These are phyloP conservation scores for Drosophila mojavensis DNA, from an alignment of 1,140 invertebrate species.

Conservation along the genomic window DNA sequence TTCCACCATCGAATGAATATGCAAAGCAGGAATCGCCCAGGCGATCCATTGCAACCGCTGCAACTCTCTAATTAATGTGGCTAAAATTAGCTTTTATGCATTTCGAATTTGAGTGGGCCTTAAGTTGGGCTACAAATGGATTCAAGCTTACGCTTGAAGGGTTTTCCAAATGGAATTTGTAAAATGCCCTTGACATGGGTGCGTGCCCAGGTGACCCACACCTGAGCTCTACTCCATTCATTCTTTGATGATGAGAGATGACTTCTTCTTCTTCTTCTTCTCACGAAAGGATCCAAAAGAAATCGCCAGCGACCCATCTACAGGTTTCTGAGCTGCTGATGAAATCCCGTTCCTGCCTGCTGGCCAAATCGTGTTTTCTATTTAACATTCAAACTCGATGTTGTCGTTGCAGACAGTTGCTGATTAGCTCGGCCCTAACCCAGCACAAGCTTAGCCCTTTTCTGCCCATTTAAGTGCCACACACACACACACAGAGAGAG, in stretches of 20 bases:
- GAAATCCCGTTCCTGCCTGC: too few species aligned
- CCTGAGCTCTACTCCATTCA: too few species aligned
- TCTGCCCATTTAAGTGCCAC: slow-evolving; percentile 36
- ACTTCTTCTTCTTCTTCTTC: too few species aligned
- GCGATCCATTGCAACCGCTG: background rate
- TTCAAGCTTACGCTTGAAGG: background rate
- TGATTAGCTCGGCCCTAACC: slow-evolving; percentile 32
- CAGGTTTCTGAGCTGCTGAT: too few species aligned
- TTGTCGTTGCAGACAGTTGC: slow-evolving; percentile 8
- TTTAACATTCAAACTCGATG: slow-evolving; percentile 21
- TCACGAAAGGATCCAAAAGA: too few species aligned
- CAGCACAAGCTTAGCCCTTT: slow-evolving; percentile 20
- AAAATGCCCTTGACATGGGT: too few species aligned
- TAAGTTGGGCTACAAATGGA: background rate
- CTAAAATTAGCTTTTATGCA: too few species aligned
- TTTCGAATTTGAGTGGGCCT: too few species aligned
- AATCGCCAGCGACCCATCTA: too few species aligned
- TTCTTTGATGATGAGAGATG: background rate
- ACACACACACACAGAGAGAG: background rate
- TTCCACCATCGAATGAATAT: slow-evolving; percentile 8
- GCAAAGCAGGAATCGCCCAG: background rate
- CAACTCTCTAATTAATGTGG: background rate
- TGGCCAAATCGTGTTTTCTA: background rate
- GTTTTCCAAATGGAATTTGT: too few species aligned
- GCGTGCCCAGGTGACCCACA: too few species aligned